Evolutionary conservation across 2,113 vertebrate species (phyloP).

Genomic region (Nanger granti): DNA sequence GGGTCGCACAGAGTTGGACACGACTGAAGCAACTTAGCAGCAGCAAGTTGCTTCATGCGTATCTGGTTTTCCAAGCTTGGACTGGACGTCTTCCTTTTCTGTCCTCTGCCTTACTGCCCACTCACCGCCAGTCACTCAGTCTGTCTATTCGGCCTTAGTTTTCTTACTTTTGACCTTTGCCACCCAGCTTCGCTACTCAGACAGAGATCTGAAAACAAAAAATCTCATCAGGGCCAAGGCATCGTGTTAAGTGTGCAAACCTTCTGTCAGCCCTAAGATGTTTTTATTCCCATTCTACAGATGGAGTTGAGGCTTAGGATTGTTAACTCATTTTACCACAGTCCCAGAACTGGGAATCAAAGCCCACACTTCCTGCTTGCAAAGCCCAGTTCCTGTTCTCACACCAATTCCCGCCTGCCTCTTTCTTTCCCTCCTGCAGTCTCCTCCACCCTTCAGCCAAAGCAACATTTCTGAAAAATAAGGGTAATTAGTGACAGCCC

Average conservation of each 20-base stretch:
- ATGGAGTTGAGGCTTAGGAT: background rate
- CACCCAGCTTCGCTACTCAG: background rate
- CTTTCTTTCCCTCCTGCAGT: too few relatives aligned
- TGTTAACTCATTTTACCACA: background rate
- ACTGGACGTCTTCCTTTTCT: too few relatives aligned
- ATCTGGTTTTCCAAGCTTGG: background rate
- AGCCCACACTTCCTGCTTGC: background rate
- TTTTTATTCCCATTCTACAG: background rate
- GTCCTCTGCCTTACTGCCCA: background rate
- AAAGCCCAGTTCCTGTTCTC: background rate
- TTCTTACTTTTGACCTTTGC: background rate
- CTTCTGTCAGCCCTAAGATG: fast-evolving
- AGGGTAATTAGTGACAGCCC: background rate
- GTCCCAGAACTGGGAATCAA: background rate
- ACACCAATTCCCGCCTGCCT: fast-evolving
- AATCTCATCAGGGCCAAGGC: background rate
- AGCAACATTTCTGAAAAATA: background rate
- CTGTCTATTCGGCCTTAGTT: background rate
- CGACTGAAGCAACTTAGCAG: too few relatives aligned
- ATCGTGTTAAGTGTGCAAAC: fast-evolving
- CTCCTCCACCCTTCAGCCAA: too few relatives aligned
- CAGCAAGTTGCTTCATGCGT: background rate
- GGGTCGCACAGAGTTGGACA: too few relatives aligned
- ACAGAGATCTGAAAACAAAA: background rate
- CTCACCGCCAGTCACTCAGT: background rate